Evolutionary conservation across 2,888 invertebrate genomes (phyloP).

Genomic region (Nomada fabriciana): DNA sequence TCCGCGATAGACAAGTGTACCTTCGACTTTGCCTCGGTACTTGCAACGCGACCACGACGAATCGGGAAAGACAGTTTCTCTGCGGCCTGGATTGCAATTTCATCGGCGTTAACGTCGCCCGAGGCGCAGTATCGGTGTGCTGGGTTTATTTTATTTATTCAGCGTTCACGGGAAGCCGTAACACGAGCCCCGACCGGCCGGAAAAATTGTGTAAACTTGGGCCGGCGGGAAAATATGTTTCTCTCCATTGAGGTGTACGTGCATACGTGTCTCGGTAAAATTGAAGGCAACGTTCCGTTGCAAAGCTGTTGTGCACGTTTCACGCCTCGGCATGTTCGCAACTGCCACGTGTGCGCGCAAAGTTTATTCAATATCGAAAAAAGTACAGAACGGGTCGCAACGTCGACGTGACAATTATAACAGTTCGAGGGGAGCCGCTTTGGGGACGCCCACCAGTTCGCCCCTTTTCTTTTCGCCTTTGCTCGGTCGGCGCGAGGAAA

Average conservation of each 20-base stretch:
- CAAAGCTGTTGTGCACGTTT: background rate
- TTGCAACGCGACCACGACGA: background rate
- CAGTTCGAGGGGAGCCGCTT: conserved; percentile 10
- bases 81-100: conserved; percentile 1
- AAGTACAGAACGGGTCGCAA: conserved; percentile 21
- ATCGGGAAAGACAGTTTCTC: no score
- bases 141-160: conserved; percentile 50
- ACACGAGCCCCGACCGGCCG: conserved; percentile 52
- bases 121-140: conserved; percentile 2
- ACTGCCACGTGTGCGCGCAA: background rate
- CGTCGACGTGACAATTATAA: conserved; percentile 48
- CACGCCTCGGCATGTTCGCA: background rate
- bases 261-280: background rate
- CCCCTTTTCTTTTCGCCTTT: conserved; percentile 12
- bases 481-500: no score
- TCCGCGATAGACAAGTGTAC: conserved; percentile 20
- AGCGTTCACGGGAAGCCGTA: conserved; percentile 51
- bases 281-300: background rate
- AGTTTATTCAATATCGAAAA: conserved; percentile 43
- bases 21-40: background rate
- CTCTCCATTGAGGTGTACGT: background rate
- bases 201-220: conserved; percentile 57
- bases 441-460: conserved; percentile 21
- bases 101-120: background rate
- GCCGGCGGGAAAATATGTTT: conserved; percentile 11